These are phyloP conservation scores for Periplaneta americana DNA, from an alignment of 1,140 invertebrate species.

Conservation along the genomic window DNA sequence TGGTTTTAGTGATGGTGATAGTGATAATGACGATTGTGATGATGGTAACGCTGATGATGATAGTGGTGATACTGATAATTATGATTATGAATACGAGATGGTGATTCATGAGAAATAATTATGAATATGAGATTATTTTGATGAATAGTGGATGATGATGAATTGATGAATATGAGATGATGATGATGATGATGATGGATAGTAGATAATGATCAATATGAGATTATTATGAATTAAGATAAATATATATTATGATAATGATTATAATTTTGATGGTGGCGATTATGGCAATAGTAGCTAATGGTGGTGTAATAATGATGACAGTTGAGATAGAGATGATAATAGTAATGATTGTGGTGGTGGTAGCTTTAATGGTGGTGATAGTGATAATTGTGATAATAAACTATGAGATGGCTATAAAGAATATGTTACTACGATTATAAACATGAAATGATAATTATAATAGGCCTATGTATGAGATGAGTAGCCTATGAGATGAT, in stretches of 20 bases:
- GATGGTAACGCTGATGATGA: not conserved
- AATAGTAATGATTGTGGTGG: not conserved
- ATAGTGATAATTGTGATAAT: not conserved
- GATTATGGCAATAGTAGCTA: not conserved
- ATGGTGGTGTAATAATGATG: not conserved
- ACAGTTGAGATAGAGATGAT: not conserved
- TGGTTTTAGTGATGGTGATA: not conserved
- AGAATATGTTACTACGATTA: no score
- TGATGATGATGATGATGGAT: not conserved
- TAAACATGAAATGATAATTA: no score
- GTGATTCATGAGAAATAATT: no score
- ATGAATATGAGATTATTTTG: no score
- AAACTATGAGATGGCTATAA: no score
- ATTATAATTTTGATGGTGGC: not conserved
- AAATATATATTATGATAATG: not conserved
- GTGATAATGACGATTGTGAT: not conserved
- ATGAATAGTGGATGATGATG: no score
- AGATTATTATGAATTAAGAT: not conserved
- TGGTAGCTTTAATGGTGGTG: not conserved
- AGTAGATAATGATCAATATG: no score
- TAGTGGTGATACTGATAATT: not conserved
- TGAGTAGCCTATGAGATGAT: no score
- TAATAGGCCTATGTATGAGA: no score
- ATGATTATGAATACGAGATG: not conserved
- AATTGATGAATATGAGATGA: not conserved